A percentile compares a stretch with the other conserved stretches of the same genome.
Evolutionary conservation across 2,888 invertebrate genomes (phyloP).

Genomic region (Dolomedes plantarius): DNA sequence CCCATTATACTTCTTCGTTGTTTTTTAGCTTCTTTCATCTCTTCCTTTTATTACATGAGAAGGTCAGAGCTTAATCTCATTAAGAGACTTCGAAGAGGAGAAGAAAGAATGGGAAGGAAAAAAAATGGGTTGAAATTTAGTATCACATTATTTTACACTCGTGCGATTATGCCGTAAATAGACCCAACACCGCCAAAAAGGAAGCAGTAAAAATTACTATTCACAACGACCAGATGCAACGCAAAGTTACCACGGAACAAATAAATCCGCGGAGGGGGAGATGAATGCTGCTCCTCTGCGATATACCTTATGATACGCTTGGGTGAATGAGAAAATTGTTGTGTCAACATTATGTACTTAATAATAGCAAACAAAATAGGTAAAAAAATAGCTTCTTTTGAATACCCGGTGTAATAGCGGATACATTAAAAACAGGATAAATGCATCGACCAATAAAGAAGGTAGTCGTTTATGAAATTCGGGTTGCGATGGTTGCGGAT

Average conservation of each 20-base stretch:
- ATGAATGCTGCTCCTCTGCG: slow-evolving; percentile 11
- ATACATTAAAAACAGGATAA: slow-evolving; percentile 65
- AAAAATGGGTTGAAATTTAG: no score
- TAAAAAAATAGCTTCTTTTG: slow-evolving; percentile 26
- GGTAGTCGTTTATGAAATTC: slow-evolving; percentile 36
- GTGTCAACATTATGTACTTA: slow-evolving; percentile 64
- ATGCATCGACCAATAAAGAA: slow-evolving; percentile 5
- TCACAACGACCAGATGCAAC: slow-evolving; percentile 52
- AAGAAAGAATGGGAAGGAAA: neutral
- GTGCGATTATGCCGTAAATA: slow-evolving; percentile 41
- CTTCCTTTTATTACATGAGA: neutral
- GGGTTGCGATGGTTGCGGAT: slow-evolving; percentile 10
- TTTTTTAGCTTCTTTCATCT: no score
- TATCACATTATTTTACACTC: neutral
- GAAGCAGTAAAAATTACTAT: slow-evolving; percentile 69
- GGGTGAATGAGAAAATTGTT: slow-evolving; percentile 54
- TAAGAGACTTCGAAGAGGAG: neutral
- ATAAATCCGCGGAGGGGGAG: slow-evolving; percentile 23
- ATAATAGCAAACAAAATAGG: slow-evolving; percentile 46
- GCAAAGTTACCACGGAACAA: slow-evolving; percentile 53
- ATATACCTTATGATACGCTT: slow-evolving; percentile 28
- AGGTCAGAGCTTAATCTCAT: slow-evolving; percentile 29
- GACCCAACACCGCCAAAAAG: slow-evolving; percentile 30
- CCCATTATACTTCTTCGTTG: no score
- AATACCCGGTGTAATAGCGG: slow-evolving; percentile 47